These are phyloP conservation scores for Ranitomeya variabilis DNA, from an alignment of 2,113 vertebrate genomes.

Conservation along the genomic window DNA sequence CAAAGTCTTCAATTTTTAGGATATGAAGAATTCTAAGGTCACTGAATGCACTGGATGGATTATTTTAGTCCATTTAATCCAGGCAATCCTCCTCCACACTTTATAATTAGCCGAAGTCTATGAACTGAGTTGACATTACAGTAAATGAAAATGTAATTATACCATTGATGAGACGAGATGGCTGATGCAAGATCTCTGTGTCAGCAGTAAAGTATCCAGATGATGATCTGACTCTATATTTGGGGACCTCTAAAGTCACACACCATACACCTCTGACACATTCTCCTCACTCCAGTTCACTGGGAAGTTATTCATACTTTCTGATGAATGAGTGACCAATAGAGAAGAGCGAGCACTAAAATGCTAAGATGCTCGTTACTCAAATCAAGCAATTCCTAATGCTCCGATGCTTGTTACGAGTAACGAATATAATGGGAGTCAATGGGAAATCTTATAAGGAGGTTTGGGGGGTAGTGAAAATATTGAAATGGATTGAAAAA, in stretches of 20 bases:
- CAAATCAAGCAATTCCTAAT: too few species aligned
- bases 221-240: conserved; percentile 7
- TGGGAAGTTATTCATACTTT: not conserved
- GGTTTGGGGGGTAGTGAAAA: too few species aligned
- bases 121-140: conserved; percentile 14
- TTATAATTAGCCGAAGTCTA: not conserved
- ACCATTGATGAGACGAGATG: conserved; percentile 4
- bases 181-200: conserved; percentile 5
- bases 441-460: too few species aligned
- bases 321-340: not conserved
- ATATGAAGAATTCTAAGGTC: not conserved
- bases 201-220: conserved; percentile 26
- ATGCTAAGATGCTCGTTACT: too few species aligned
- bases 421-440: too few species aligned
- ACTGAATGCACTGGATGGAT: not conserved
- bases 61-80: not conserved
- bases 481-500: too few species aligned
- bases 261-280: not conserved
- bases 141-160: not conserved
- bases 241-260: not conserved
- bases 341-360: too few species aligned
- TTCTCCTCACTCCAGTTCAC: not conserved
- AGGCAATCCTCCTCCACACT: not conserved
- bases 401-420: too few species aligned
- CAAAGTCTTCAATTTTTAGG: too few species aligned